Evolutionary conservation across 2,888 invertebrate genomes (phyloP), one percentile per base, ranked within the genome.

Genomic region (Drosophila mercatorum): DNA sequence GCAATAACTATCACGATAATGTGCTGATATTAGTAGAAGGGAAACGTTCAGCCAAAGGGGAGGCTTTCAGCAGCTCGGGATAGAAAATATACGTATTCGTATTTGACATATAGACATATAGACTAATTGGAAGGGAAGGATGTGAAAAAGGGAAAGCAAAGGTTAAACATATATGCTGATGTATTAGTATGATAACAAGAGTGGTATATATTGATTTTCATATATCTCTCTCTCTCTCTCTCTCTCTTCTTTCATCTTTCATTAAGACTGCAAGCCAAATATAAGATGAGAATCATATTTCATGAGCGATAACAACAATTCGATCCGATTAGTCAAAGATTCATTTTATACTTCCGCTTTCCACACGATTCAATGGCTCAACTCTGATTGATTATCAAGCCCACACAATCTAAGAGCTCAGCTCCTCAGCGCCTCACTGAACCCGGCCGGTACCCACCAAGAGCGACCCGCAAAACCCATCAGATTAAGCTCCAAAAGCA

Each of bases 341-440:
- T 4, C 8, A 10, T 5, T 26, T 14, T 14, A 59, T 53, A 46
- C 40, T 43, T 44, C 46, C 65, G 47, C 53, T 40, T 22, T 44
- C 43, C 2, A 14, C 11, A 7, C 22, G n/a, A n/a, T 8, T 68
- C 64, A 44, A 43, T 75, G 63, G 26, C 22, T 38, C 60, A 43
- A 51, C 51, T 40, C 69, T 44, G 68, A 68, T 78, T 74, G 78
- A 78, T 77, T 78, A 66, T 60, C 47, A 44, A 43, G 49, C 55
- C 51, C 62, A 59, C 71, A 67, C 63, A 66, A 55, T 47, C 47
- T 34, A 31, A 5, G 34, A 40, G 6, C 31, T 28, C 22, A n/a
- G 28, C 68, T 41, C 26, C 44, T 26, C 44, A n/a, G 36, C 68
- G 46, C 26, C 44, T 26, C 44, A 40, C 68, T 38, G 34, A 40